These are phyloP conservation scores for Bubo scandiacus DNA, from an alignment of 2,113 vertebrate species.

Conservation along the genomic window DNA sequence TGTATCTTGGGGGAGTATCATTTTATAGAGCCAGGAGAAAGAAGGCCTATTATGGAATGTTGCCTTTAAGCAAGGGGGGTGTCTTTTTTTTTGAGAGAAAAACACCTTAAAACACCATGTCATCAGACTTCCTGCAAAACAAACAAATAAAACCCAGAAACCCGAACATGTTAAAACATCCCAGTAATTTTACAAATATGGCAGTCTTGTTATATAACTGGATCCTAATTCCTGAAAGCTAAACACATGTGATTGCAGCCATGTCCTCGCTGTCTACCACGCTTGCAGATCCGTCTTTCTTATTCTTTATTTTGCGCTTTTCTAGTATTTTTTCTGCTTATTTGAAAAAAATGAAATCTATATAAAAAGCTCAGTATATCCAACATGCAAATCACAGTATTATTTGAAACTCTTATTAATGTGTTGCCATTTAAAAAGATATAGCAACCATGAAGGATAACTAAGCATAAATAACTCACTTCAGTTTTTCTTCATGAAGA, in stretches of 20 bases:
- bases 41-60: not conserved
- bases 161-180: not conserved
- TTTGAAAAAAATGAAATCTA: not conserved
- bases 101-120: not conserved
- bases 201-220: fast-evolving
- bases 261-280: not conserved
- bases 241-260: not conserved
- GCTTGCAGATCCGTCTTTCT: not conserved
- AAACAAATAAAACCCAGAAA: not conserved
- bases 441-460: not conserved
- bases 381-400: not conserved
- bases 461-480: not conserved
- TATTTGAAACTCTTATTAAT: not conserved
- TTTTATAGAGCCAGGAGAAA: not conserved
- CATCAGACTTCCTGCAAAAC: not conserved
- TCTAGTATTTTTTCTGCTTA: not conserved
- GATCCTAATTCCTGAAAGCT: not conserved
- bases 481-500: not conserved
- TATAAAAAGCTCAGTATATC: not conserved
- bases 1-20: not conserved
- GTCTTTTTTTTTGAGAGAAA: not conserved
- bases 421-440: not conserved
- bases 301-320: not conserved
- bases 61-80: not conserved
- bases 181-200: not conserved